phyloP scores from a whole-genome alignment of 2,888 invertebrate species.

The Patella pellucida region DNA sequence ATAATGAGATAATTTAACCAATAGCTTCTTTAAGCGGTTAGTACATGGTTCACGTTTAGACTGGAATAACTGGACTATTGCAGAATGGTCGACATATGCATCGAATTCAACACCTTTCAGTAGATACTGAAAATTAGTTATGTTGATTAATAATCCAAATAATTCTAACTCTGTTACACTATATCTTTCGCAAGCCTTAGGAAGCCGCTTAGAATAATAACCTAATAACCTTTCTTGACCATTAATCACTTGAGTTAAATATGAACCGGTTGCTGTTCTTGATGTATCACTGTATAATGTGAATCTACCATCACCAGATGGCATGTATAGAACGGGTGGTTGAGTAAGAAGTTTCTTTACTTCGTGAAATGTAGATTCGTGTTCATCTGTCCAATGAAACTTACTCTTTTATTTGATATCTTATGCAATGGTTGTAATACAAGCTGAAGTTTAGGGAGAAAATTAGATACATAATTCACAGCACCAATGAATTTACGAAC shows the following conservation, averaged over 20 bases:
- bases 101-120: background rate
- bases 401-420: background rate
- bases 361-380: background rate
- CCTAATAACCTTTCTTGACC: background rate
- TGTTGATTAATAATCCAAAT: background rate
- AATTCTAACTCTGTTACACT: background rate
- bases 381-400: background rate
- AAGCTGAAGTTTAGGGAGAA: background rate
- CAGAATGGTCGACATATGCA: conserved; percentile 1
- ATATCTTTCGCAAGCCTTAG: background rate
- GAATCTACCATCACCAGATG: background rate
- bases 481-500: background rate
- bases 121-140: background rate
- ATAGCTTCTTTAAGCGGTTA: background rate
- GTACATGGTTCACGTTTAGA: conserved; percentile 3
- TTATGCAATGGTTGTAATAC: background rate
- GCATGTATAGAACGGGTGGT: background rate
- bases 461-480: background rate
- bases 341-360: background rate
- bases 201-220: background rate
- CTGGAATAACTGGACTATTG: background rate
- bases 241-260: background rate
- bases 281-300: background rate
- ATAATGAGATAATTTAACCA: background rate
- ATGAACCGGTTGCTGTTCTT: conserved; percentile 2